A percentile compares a stretch with the other conserved stretches of the same genome.
These are phyloP conservation scores for Balearica regulorum DNA, from an alignment of 2,797 vertebrate species.

Conservation along the genomic window DNA sequence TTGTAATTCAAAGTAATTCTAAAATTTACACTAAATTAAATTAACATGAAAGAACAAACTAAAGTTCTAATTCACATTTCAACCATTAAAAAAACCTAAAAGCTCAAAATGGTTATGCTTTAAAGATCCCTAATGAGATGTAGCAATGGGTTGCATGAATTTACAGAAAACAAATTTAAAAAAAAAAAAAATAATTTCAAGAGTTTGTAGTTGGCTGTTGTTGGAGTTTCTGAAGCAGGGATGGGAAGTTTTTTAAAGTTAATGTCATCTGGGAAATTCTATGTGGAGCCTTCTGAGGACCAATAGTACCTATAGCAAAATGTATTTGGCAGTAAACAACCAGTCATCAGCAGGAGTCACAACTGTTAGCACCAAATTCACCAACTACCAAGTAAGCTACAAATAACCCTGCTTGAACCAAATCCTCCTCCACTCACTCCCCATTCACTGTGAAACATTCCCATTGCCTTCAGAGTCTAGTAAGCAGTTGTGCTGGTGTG, in stretches of 20 bases:
- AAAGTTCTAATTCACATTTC: not conserved
- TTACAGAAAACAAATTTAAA: not conserved
- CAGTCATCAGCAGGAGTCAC: rapidly evolving
- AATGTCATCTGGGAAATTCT: not conserved
- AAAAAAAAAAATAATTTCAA: not conserved
- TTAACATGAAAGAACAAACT: not conserved
- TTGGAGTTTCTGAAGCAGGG: not conserved
- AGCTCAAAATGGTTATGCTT: not conserved
- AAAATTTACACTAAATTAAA: not conserved
- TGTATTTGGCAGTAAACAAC: not conserved
- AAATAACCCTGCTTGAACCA: not conserved
- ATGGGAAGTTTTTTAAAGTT: not conserved
- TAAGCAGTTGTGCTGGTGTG: not conserved
- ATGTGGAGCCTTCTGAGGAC: not conserved
- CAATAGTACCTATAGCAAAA: not conserved
- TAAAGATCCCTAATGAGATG: not conserved
- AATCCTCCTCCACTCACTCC: not conserved
- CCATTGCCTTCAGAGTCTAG: not conserved
- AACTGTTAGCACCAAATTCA: not conserved
- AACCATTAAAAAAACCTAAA: not conserved
- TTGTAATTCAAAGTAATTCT: constrained; percentile 17
- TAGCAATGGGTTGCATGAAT: not conserved
- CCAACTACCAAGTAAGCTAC: not conserved
- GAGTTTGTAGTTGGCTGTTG: not conserved
- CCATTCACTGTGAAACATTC: not conserved